phyloP scores from a whole-genome alignment of 2,888 invertebrate genomes.

The Melikaiella ostensackeni region DNA sequence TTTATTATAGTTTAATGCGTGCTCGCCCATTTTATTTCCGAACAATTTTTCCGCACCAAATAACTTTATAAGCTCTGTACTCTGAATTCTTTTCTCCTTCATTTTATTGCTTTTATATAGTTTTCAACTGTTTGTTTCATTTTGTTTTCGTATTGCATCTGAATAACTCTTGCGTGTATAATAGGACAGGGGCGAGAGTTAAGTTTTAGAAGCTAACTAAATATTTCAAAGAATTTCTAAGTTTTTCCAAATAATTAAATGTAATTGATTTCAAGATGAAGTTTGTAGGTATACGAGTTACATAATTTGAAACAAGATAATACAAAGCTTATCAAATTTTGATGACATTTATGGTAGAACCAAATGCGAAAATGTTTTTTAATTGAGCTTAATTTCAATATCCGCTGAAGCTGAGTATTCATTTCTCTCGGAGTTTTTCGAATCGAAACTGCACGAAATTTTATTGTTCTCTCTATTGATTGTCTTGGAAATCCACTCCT shows the following conservation, averaged over 20 bases:
- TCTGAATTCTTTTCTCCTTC: background rate
- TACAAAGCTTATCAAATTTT: background rate
- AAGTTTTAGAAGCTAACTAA: no score
- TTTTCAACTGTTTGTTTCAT: constrained; percentile 1
- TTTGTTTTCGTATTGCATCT: background rate
- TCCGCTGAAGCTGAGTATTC: background rate
- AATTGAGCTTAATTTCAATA: background rate
- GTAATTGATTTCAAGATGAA: background rate
- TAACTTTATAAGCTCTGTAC: background rate
- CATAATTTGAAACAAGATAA: background rate
- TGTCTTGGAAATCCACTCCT: background rate
- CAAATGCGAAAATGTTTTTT: background rate
- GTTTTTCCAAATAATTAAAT: no score
- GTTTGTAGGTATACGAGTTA: background rate
- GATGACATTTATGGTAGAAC: background rate
- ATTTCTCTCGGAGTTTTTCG: constrained; percentile 6
- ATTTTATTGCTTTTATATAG: background rate
- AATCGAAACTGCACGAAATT: constrained; percentile 20
- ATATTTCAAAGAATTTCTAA: no score
- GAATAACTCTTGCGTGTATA: background rate
- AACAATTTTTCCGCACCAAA: background rate
- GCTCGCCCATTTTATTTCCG: background rate
- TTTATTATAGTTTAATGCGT: background rate
- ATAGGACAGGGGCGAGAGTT: background rate
- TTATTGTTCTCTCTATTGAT: background rate